Evolutionary conservation across 2,113 vertebrate species (phyloP).

Genomic region (Protobothrops flavoviridis): DNA sequence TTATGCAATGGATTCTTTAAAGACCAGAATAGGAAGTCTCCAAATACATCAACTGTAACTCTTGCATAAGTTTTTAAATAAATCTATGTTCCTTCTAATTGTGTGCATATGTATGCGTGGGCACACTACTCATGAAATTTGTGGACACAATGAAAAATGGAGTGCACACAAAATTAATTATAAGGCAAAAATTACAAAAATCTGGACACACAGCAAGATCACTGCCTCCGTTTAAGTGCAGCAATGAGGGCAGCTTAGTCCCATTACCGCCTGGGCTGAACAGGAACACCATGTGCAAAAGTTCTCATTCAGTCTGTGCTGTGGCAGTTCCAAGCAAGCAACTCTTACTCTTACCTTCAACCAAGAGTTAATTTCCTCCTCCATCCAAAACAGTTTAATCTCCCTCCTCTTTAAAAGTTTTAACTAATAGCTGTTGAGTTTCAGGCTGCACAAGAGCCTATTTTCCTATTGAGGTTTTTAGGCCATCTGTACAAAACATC

Average conservation of each 20-base stretch:
- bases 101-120: not conserved
- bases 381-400: not conserved
- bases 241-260: not conserved
- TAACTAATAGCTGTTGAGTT: not conserved
- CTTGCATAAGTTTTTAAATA: not conserved
- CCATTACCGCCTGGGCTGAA: not conserved
- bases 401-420: not conserved
- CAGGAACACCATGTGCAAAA: not conserved
- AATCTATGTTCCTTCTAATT: not conserved
- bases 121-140: not conserved
- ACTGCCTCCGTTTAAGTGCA: not conserved
- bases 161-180: not conserved
- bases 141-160: not conserved
- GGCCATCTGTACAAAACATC: constrained; percentile 3
- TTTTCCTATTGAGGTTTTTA: not conserved
- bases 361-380: not conserved
- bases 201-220: not conserved
- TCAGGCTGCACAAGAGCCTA: not conserved
- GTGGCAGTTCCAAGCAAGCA: not conserved
- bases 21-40: not conserved
- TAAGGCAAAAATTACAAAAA: not conserved
- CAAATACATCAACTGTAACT: not conserved
- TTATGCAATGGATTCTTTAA: not conserved
- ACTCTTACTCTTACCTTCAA: not conserved
- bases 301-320: not conserved